A percentile compares a stretch with the other conserved stretches of the same genome.
Conservation (phyloP, 2,113 vertebrate species). For the Rallus limicola region DNA sequence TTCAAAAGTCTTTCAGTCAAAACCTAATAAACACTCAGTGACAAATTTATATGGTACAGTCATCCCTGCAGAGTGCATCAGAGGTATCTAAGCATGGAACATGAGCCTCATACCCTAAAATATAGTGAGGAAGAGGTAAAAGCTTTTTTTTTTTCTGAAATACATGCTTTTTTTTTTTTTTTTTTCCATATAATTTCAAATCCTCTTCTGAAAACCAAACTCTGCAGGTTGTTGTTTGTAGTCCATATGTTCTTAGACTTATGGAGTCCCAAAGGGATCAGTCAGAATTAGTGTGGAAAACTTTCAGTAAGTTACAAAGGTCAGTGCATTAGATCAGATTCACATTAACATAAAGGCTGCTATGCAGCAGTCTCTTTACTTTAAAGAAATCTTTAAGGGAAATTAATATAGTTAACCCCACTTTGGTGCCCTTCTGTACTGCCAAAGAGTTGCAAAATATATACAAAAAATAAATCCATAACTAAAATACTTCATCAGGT, state of each 20-base stretch:
- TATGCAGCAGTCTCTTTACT: neutral
- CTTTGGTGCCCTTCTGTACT: neutral
- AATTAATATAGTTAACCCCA: neutral
- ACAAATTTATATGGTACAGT: neutral
- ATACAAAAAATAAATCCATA: neutral
- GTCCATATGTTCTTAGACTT: neutral
- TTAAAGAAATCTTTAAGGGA: neutral
- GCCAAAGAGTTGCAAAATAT: neutral
- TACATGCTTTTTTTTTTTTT: neutral
- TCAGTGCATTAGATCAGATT: neutral
- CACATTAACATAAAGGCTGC: accelerated
- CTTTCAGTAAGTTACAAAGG: neutral
- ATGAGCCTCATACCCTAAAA: neutral
- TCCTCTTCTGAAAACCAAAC: neutral
- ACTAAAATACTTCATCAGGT: neutral
- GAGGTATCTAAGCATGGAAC: neutral
- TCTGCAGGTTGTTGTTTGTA: neutral
- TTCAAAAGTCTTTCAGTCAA: constrained; percentile 38
- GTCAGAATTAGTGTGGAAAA: neutral
- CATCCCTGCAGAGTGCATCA: neutral
- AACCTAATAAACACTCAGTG: neutral
- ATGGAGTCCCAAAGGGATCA: neutral
- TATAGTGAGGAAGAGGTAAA: neutral
- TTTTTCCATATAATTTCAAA: neutral
- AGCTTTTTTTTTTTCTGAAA: neutral